A percentile compares a stretch with the other conserved stretches of the same genome.
Evolutionary conservation across 2,113 vertebrate genomes (phyloP).

Genomic region (Thalassarche chlororhynchos): DNA sequence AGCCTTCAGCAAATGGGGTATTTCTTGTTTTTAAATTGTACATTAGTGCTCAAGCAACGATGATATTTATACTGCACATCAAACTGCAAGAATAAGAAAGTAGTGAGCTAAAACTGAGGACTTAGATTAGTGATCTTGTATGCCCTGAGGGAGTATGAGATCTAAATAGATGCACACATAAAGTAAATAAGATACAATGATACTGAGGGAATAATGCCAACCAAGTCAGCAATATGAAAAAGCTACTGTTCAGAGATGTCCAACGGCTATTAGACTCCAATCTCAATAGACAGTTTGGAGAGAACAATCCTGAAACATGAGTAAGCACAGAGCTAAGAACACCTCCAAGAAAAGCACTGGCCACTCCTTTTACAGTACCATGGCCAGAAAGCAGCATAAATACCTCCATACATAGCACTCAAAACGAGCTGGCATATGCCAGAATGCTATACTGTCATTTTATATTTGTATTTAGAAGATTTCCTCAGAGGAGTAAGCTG

Average conservation of each 20-base stretch:
- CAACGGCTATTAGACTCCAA: background rate
- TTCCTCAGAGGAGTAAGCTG: background rate
- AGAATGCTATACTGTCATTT: background rate
- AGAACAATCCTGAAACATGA: background rate
- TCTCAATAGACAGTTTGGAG: background rate
- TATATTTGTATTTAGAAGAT: background rate
- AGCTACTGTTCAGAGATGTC: background rate
- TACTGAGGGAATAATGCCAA: background rate
- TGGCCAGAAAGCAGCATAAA: background rate
- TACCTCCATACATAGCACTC: background rate
- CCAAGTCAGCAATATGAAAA: background rate
- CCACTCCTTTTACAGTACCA: background rate
- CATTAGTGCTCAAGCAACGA: background rate
- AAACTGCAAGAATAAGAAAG: background rate
- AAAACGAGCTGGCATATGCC: background rate
- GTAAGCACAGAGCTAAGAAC: background rate
- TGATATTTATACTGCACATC: background rate
- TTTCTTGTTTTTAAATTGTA: conserved; percentile 35
- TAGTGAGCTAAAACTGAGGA: background rate
- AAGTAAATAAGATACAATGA: background rate
- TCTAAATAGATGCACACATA: conserved; percentile 17
- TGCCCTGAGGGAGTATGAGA: background rate
- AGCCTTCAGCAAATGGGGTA: conserved; percentile 29
- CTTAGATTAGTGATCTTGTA: background rate
- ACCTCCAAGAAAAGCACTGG: background rate